phyloP scores from a whole-genome alignment of 1,140 invertebrate genomes.

The Drosophila sulfurigaster region DNA sequence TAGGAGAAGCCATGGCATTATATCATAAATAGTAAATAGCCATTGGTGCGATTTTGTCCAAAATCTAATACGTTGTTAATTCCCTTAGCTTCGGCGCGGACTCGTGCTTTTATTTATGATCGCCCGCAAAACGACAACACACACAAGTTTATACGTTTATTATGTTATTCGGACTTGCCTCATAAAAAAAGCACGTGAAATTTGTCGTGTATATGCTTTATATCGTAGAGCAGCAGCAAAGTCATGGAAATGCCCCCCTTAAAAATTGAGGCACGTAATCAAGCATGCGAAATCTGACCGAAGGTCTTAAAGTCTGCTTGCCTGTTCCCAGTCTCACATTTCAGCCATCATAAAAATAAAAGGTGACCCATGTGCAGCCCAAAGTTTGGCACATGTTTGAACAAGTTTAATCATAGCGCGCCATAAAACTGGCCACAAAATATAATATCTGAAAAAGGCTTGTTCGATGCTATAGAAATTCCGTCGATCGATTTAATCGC shows the following conservation, averaged over 20 bases:
- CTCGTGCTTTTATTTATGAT: slow-evolving; percentile 66
- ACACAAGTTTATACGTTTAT: slow-evolving; percentile 68
- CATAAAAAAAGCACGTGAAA: slow-evolving; percentile 57
- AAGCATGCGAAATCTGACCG: slow-evolving; percentile 32
- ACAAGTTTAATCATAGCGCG: slow-evolving; percentile 17
- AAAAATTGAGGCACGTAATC: slow-evolving; percentile 54
- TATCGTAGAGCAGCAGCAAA: background rate
- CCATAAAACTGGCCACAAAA: slow-evolving; percentile 1
- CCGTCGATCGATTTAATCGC: background rate
- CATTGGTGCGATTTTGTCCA: slow-evolving; percentile 20
- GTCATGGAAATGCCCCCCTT: slow-evolving; percentile 37
- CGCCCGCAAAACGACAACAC: slow-evolving; percentile 30
- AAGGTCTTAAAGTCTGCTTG: slow-evolving; percentile 22
- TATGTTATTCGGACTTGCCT: background rate
- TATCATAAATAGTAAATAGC: slow-evolving; percentile 53
- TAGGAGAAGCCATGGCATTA: slow-evolving; percentile 17
- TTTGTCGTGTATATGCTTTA: slow-evolving; percentile 5
- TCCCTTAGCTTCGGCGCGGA: slow-evolving; percentile 8
- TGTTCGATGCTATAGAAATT: background rate
- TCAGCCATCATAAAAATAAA: slow-evolving; percentile 6
- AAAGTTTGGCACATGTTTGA: slow-evolving; percentile 1
- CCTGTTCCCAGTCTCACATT: background rate
- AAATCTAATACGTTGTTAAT: slow-evolving; percentile 56
- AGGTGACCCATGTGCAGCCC: background rate
- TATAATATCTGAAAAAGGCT: background rate